These are phyloP conservation scores for Ondatra zibethicus DNA, from an alignment of 2,113 vertebrate genomes.

Conservation along the genomic window DNA sequence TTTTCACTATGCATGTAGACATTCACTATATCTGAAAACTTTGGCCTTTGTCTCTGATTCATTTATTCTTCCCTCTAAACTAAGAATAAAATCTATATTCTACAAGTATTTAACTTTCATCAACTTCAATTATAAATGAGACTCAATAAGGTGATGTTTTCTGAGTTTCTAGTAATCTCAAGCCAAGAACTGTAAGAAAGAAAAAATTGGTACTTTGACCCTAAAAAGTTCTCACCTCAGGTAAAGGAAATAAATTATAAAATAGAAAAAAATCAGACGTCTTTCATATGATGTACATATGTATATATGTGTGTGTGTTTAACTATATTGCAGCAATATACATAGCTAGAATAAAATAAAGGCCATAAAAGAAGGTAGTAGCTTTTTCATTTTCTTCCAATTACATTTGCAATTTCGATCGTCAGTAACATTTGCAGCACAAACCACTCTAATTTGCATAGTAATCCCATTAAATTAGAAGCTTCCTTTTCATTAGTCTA, in stretches of 20 bases:
- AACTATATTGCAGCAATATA: background rate
- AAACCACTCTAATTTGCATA: background rate
- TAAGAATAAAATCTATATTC: background rate
- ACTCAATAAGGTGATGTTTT: background rate
- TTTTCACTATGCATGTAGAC: background rate
- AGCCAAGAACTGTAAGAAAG: background rate
- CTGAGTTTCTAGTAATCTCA: background rate
- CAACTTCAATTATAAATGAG: background rate
- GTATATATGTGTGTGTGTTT: background rate
- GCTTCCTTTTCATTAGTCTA: background rate
- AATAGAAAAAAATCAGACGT: background rate
- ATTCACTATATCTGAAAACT: background rate
- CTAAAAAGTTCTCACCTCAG: background rate
- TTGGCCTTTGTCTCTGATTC: background rate
- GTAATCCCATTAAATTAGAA: background rate
- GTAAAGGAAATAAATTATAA: background rate
- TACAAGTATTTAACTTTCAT: background rate
- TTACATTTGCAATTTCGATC: background rate
- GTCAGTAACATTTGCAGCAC: background rate
- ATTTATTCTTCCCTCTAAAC: background rate
- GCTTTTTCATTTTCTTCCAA: background rate
- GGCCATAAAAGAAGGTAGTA: background rate
- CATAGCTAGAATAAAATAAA: background rate
- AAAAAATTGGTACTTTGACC: background rate
- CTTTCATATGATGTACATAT: background rate